Evolutionary conservation across 1,140 invertebrate genomes (phyloP).

Genomic region (Triops longicaudatus): DNA sequence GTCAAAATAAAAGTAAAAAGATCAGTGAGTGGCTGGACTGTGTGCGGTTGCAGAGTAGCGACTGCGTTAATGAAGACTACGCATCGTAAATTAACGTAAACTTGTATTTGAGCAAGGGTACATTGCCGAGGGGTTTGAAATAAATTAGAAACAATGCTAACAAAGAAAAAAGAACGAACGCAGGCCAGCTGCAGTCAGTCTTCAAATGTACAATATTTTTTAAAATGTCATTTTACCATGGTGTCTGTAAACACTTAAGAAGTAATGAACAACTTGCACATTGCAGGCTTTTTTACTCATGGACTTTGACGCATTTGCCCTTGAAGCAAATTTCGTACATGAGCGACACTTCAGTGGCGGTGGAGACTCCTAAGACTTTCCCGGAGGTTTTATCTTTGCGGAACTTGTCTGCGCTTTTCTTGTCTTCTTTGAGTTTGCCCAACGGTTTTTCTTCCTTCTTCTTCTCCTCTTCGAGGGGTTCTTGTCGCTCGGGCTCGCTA

Average conservation of each 20-base stretch:
- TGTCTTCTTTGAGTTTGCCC: neutral
- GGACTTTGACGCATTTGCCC: slow-evolving; percentile 29
- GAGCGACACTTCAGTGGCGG: slow-evolving; percentile 29
- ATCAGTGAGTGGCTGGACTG: no score
- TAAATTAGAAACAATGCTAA: neutral
- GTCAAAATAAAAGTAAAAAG: no score
- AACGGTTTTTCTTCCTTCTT: neutral
- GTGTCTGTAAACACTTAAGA: neutral
- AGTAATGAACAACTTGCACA: neutral
- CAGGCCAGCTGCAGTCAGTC: neutral
- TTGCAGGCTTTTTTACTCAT: slow-evolving; percentile 22
- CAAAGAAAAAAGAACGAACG: neutral
- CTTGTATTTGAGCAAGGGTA: neutral
- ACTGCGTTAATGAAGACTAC: no score
- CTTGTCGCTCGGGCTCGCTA: neutral
- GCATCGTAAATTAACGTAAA: neutral
- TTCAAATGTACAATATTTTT: neutral
- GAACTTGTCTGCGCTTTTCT: neutral
- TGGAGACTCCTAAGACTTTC: slow-evolving; percentile 29
- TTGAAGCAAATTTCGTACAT: slow-evolving; percentile 30
- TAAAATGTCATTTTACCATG: neutral
- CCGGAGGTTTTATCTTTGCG: neutral
- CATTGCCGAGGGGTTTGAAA: neutral
- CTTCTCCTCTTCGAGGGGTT: neutral
- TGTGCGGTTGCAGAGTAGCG: no score